Evolutionary conservation across 2,113 vertebrate species (phyloP).

Genomic region (Odocoileus virginianus): DNA sequence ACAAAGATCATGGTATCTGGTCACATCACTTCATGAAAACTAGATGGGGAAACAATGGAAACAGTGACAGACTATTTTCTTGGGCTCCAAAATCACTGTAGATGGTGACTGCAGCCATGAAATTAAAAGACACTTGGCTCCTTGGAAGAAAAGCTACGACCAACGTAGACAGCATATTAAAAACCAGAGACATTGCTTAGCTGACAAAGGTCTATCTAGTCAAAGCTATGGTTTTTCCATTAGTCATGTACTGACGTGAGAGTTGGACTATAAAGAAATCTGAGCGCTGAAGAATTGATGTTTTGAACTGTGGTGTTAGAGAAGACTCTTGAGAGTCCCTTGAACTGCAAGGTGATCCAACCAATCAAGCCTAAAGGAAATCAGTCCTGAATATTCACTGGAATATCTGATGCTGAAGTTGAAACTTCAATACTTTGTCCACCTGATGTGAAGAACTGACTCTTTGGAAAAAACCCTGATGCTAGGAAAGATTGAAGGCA

Average conservation of each 20-base stretch:
- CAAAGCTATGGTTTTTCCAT: background rate
- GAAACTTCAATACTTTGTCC: background rate
- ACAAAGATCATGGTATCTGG: background rate
- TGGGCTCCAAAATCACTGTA: background rate
- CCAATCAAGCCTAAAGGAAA: background rate
- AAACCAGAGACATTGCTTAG: background rate
- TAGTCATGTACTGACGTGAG: background rate
- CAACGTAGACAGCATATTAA: background rate
- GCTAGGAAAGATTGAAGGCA: background rate
- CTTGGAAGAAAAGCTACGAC: background rate
- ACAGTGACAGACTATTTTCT: background rate
- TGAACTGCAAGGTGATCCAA: background rate
- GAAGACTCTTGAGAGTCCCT: background rate
- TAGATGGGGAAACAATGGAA: background rate
- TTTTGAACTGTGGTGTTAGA: background rate
- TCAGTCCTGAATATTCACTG: background rate
- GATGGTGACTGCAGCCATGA: background rate
- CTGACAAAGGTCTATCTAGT: background rate
- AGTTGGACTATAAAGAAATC: background rate
- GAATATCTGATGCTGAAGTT: background rate
- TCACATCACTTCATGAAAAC: background rate
- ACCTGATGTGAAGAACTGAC: background rate
- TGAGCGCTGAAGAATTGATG: accelerated
- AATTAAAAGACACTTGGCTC: background rate
- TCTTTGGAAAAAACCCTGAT: background rate